Percentiles rank a stretch among this genome's conserved stretches.
Evolutionary conservation across 2,797 vertebrate species (phyloP).

Genomic region (Distichodus sexfasciatus): DNA sequence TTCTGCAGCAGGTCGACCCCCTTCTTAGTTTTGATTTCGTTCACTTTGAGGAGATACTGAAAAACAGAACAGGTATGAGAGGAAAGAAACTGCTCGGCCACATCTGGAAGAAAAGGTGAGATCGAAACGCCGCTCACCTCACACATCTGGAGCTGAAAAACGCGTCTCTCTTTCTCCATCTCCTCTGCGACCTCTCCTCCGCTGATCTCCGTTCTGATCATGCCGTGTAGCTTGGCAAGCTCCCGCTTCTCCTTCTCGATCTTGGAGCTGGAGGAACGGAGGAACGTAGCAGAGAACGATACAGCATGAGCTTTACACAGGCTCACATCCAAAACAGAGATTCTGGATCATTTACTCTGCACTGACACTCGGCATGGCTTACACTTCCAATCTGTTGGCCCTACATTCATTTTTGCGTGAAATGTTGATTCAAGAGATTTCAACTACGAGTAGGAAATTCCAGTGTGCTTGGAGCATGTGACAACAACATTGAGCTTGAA

Average conservation of each 20-base stretch:
- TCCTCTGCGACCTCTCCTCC: constrained; percentile 97
- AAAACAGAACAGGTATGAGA: constrained; percentile 9
- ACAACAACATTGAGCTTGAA: background rate
- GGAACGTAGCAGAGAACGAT: no score
- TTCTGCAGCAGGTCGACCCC: constrained; percentile 95
- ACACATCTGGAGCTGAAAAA: constrained; percentile 96
- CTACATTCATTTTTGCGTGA: background rate
- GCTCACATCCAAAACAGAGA: no score
- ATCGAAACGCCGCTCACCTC: constrained; percentile 76
- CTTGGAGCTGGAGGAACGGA: constrained; percentile 74
- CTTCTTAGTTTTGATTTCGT: constrained; percentile 98
- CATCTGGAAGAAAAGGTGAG: background rate
- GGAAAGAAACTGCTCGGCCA: background rate
- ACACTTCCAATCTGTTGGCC: background rate
- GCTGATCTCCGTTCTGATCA: constrained; percentile 94
- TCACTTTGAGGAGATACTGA: constrained; percentile 96
- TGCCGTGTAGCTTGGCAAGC: constrained; percentile 91
- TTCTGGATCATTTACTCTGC: no score
- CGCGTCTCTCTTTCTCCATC: constrained; percentile 91
- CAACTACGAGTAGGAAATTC: background rate
- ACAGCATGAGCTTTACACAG: background rate
- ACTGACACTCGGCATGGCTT: background rate
- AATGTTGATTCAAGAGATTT: background rate
- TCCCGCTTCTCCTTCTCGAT: constrained; percentile 97
- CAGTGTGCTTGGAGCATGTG: background rate